phyloP scores from a whole-genome alignment of 2,888 invertebrate genomes.

The Rotaria sp. region DNA sequence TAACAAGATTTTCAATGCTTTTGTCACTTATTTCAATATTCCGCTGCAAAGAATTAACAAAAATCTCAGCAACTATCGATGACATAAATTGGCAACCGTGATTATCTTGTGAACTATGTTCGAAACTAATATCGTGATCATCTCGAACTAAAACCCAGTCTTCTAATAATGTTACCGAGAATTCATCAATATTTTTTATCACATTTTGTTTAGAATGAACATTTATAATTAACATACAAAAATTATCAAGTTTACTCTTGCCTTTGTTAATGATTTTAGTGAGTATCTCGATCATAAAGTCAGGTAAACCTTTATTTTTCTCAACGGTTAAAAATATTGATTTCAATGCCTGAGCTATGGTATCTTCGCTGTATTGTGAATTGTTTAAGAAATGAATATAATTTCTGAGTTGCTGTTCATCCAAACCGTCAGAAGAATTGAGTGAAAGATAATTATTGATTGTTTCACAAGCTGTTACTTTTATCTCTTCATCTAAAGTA shows the following conservation, averaged over 20 bases:
- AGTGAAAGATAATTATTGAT: not conserved
- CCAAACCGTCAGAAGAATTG: not conserved
- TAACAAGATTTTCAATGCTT: not conserved
- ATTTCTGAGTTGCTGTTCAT: not conserved
- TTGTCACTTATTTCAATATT: not conserved
- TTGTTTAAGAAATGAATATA: not conserved
- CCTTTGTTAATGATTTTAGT: not conserved
- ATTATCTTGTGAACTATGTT: not conserved
- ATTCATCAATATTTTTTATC: not conserved
- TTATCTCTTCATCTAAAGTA: not conserved
- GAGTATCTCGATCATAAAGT: not conserved
- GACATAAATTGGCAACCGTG: not conserved
- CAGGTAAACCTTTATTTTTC: not conserved
- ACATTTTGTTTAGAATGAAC: not conserved
- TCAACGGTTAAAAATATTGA: not conserved
- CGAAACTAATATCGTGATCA: not conserved
- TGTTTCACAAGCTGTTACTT: not conserved
- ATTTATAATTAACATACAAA: not conserved
- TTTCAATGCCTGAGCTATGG: not conserved
- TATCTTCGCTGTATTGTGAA: not conserved
- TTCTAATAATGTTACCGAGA: not conserved
- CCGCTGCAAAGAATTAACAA: not conserved
- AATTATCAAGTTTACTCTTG: not conserved
- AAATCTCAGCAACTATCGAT: not conserved
- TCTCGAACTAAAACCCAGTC: not conserved